Conservation (phyloP, 2,888 invertebrate species). For the Drosophila merina region DNA sequence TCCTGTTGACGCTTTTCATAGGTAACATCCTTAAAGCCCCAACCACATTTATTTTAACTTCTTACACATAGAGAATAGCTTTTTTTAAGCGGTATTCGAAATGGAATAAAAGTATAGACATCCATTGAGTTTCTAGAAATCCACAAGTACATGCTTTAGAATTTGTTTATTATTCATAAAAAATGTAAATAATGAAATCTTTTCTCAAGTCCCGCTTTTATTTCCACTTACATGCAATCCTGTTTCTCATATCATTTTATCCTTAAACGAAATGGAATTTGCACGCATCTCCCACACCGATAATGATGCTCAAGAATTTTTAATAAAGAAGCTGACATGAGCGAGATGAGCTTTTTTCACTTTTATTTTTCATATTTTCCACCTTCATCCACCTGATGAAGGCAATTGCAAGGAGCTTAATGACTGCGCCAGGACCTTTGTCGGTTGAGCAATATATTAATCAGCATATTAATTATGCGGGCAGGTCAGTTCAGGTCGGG, state of each 20-base stretch:
- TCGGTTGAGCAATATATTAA: conserved; percentile 38
- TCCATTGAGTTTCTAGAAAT: neutral
- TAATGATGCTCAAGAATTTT: conserved; percentile 60
- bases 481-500: conserved; percentile 2
- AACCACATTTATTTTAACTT: neutral
- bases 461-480: conserved; percentile 44
- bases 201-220: conserved; percentile 6
- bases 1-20: conserved; percentile 37
- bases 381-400: conserved; percentile 35
- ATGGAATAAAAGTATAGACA: neutral
- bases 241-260: conserved; percentile 32
- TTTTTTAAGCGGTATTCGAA: neutral
- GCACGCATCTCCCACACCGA: conserved; percentile 29
- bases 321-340: conserved; percentile 37
- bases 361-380: neutral
- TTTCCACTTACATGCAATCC: conserved; percentile 17
- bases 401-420: conserved; percentile 47
- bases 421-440: conserved; percentile 19
- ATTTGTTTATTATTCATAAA: neutral
- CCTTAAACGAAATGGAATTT: conserved; percentile 42
- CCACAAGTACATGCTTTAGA: neutral
- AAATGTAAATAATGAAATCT: neutral
- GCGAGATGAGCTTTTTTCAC: neutral
- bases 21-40: conserved; percentile 3
- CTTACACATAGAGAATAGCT: neutral